Base-by-base conservation (phyloP, 2,113 vertebrate genomes). In the Nettapus auritus region DNA sequence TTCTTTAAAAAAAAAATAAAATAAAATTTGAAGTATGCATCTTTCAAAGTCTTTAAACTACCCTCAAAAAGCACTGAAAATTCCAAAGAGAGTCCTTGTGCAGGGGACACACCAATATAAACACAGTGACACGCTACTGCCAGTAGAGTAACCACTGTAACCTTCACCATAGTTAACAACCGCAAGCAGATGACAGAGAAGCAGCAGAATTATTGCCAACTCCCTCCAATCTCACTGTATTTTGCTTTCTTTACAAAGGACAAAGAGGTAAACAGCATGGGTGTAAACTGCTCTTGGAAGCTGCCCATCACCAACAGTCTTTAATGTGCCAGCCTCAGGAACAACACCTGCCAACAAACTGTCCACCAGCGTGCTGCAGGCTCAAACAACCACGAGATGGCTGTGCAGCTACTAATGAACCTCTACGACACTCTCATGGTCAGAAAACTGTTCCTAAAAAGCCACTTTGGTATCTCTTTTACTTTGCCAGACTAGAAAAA, bases 371-470 rank as follows among this genome's bases (percentile, higher is more conserved):
- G 17, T 59, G 46, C 68, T 23, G 42, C 56, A 66, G 62, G 38
- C 56, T 59, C 28, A 29, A 9, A 11, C 0, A 1, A 17, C 21
- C 19, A 40, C 0, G 0, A 15, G 42, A 12, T 14, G 52, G 59
- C 46, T 42, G 31, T 20, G 46, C 70, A n/a, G 36, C 67, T 53
- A 3, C 40, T 13, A 50, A 9, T 25, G 14, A 52, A 38, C 59
- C 55, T n/a, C 34, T 70, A 8, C 21, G 8, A 42, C 8, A 12
- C 40, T 11, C 25, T 23, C 40, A 16, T 0, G 4, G 29, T 20
- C 82, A 69, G 18, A 53, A 64, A 34, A 34, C 33, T 18, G 3
- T 6, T 56, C 42, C 33, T 26, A 66, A 53, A 48, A 28, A 78
- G 31, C 1, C 0, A 70, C 25, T 33, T 56, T n/a, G 73, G 23